Percentiles rank a stretch among this genome's conserved stretches.
Conservation (phyloP, 2,113 vertebrate species). For the Limanda limanda region DNA sequence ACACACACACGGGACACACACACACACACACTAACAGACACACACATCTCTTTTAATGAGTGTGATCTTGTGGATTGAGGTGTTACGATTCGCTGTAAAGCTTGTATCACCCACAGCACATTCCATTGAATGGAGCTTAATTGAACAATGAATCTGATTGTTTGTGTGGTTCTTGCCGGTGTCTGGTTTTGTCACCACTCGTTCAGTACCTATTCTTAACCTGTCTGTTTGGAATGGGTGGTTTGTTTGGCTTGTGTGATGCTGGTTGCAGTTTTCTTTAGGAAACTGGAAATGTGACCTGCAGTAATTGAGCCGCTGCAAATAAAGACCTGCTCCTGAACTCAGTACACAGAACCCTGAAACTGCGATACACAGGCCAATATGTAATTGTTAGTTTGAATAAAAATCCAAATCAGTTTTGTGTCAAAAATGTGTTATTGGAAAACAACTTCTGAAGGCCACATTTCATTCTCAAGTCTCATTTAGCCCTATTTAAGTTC, state of each 20-base stretch:
- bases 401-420: background rate
- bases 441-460: background rate
- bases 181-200: background rate
- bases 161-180: background rate
- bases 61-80: constrained; percentile 23
- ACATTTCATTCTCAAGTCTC: background rate
- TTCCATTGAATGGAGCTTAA: background rate
- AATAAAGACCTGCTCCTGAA: no score
- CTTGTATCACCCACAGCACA: background rate
- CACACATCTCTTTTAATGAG: constrained; percentile 23
- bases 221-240: no score
- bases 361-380: no score
- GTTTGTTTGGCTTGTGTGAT: no score
- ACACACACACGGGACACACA: constrained; percentile 11
- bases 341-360: no score
- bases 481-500: background rate
- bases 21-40: background rate
- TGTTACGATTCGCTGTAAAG: background rate
- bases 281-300: no score
- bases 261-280: no score
- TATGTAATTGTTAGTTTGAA: background rate
- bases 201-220: no score
- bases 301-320: no score
- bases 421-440: background rate
- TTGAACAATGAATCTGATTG: background rate